Evolutionary conservation across 2,888 invertebrate genomes (phyloP), one percentile per base, ranked within the genome.

Genomic region (Clanis bilineata): DNA sequence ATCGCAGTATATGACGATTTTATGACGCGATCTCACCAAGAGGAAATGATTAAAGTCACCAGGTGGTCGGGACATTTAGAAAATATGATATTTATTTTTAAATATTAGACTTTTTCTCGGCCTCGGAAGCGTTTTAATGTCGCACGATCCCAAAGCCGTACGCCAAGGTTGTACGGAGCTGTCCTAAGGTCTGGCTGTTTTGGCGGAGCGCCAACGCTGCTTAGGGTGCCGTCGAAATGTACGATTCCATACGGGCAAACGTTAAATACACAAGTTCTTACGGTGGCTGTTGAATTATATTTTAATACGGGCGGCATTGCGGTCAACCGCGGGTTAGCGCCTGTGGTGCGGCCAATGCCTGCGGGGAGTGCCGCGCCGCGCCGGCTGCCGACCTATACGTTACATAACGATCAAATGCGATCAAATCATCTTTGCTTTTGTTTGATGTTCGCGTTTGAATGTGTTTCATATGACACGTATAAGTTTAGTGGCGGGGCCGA

Each of bases 21-120:
- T 60, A 58, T 57, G 61, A 61, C 51, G 62, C 39, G 38, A n/a
- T 54, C 56, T 51, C 44, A 61, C 39, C 56, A 39, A 32, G 38
- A 25, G 57, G n/a, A 57, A 32, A 64, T 64, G 64, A 66, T 64
- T 63, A 62, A 64, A 61, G 6, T 32, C 43, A 57, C 63, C 63
- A 63, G 63, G 62, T 67, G 62, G 43, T 32, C 7, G 28, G 28
- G 21, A 32, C 32, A 51, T 51, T 28, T 51, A 51, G 51, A 51
- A 45, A 51, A 51, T 51, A 60, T 41, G 22, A 39, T 38, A 47
- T 58, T 43, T 51, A 18, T 23, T 57, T 18, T 59, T 60, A 36
- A 59, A 59, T 23, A 22, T 61, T 64, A 10, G 59, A 56, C 51
- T 55, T 60, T 45, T 62, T 61, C 28, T 51, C 18, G 51, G 51